Evolutionary conservation across 64 coral and sea anemone genomes (phyloP).

Genomic region (Cladopsammia gracilis): DNA sequence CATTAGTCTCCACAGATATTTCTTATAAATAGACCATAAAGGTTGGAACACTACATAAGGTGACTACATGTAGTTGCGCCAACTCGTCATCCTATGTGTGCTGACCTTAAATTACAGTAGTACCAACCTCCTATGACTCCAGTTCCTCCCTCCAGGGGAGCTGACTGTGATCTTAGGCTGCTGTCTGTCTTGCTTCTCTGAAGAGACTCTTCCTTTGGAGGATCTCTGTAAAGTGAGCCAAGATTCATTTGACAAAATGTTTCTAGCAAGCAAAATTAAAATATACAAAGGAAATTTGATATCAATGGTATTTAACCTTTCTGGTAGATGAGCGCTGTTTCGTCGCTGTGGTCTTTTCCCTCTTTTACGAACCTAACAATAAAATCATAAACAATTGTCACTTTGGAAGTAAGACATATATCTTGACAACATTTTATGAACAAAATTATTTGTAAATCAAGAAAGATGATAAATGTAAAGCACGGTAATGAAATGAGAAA

Average conservation of each 20-base stretch:
- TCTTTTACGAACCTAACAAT: conserved; percentile 52
- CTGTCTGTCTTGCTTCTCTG: conserved; percentile 85
- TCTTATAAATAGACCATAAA: too few relatives aligned
- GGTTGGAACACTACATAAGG: too few relatives aligned
- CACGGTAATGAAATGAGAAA: too few relatives aligned
- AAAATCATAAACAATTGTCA: neutral
- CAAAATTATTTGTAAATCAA: too few relatives aligned
- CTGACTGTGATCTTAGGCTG: conserved; percentile 79
- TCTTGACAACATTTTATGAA: too few relatives aligned
- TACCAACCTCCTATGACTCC: conserved; percentile 86
- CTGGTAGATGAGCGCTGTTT: conserved; percentile 84
- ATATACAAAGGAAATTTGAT: neutral
- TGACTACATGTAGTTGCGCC: too few relatives aligned
- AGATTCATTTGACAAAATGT: neutral
- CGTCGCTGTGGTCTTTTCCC: conserved; percentile 65
- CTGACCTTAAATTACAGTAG: neutral
- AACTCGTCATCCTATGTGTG: too few relatives aligned
- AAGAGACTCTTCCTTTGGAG: conserved; percentile 36
- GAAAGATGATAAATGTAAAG: too few relatives aligned
- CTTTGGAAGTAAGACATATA: too few relatives aligned
- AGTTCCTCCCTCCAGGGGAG: conserved; percentile 75
- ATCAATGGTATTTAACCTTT: conserved; percentile 45
- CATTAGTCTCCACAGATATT: too few relatives aligned
- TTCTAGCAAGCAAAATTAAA: neutral
- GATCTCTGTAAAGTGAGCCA: neutral